Evolutionary conservation across 2,888 invertebrate genomes (phyloP).

Genomic region (Colostygia pectinataria): DNA sequence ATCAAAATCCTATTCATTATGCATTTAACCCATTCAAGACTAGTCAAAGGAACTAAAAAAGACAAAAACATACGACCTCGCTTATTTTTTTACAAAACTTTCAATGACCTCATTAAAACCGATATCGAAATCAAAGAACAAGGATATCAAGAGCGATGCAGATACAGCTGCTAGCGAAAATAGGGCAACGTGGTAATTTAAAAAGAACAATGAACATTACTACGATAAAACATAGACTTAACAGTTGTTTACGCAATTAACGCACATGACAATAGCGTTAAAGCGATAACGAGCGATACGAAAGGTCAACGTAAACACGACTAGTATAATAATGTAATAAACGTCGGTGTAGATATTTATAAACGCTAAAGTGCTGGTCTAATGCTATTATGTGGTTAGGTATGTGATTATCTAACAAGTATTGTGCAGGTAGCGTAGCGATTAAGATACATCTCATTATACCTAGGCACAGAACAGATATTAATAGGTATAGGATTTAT

Average conservation of each 20-base stretch:
- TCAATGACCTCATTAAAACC: constrained; percentile 23
- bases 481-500: too few species aligned
- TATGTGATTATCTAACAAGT: constrained; percentile 41
- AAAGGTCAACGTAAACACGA: constrained; percentile 52
- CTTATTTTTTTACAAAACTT: constrained; percentile 27
- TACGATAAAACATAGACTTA: constrained; percentile 50
- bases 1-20: too few species aligned
- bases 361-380: constrained; percentile 31
- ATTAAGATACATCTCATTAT: constrained; percentile 43
- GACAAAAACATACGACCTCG: constrained; percentile 29
- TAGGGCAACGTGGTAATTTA: constrained; percentile 46
- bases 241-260: constrained; percentile 53
- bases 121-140: constrained; percentile 26
- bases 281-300: constrained; percentile 51
- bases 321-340: constrained; percentile 42
- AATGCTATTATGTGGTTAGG: constrained; percentile 35
- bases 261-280: constrained; percentile 45
- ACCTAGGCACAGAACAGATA: too few species aligned
- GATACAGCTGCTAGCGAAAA: constrained; percentile 41
- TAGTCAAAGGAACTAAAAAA: constrained; percentile 25
- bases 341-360: constrained; percentile 42
- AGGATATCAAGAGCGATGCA: constrained; percentile 26
- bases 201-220: constrained; percentile 56
- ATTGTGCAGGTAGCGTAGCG: constrained; percentile 33
- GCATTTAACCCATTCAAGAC: constrained; percentile 18